Evolutionary conservation across 2,113 vertebrate species (phyloP).

Genomic region (Larimichthys crocea): DNA sequence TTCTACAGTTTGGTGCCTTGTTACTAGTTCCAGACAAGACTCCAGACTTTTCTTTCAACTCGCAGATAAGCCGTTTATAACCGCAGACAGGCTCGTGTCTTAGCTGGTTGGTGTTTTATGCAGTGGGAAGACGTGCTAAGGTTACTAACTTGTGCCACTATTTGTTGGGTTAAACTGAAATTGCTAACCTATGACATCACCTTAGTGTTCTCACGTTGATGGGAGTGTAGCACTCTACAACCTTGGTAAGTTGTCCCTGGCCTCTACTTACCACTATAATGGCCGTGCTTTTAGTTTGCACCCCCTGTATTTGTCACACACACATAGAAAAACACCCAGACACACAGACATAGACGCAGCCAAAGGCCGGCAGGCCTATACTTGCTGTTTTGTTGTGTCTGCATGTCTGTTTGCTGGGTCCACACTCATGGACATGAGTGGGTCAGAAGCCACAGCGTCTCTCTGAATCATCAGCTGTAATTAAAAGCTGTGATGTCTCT

Average conservation of each 20-base stretch:
- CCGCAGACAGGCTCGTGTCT: not conserved
- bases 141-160: slow-evolving; percentile 15
- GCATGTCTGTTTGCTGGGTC: slow-evolving; percentile 64
- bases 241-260: slow-evolving; percentile 44
- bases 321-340: slow-evolving; percentile 48
- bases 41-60: not conserved
- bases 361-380: slow-evolving; percentile 67
- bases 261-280: slow-evolving; percentile 78
- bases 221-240: slow-evolving; percentile 25
- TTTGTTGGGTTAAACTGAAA: slow-evolving; percentile 36
- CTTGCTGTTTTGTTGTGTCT: slow-evolving; percentile 81
- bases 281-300: slow-evolving; percentile 59
- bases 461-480: slow-evolving; percentile 75
- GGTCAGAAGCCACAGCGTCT: slow-evolving; percentile 79
- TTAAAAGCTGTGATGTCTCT: slow-evolving; percentile 82
- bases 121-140: slow-evolving; percentile 19
- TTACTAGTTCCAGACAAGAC: not conserved
- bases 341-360: slow-evolving; percentile 38
- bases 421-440: slow-evolving; percentile 72
- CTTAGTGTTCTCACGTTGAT: slow-evolving; percentile 36
- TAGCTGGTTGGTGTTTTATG: not conserved
- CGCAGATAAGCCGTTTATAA: slow-evolving; percentile 2
- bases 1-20: not conserved
- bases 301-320: slow-evolving; percentile 72
- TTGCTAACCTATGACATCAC: slow-evolving; percentile 63